Conservation (phyloP, 2,888 invertebrate species). For the Caenorhabditis sp. region DNA sequence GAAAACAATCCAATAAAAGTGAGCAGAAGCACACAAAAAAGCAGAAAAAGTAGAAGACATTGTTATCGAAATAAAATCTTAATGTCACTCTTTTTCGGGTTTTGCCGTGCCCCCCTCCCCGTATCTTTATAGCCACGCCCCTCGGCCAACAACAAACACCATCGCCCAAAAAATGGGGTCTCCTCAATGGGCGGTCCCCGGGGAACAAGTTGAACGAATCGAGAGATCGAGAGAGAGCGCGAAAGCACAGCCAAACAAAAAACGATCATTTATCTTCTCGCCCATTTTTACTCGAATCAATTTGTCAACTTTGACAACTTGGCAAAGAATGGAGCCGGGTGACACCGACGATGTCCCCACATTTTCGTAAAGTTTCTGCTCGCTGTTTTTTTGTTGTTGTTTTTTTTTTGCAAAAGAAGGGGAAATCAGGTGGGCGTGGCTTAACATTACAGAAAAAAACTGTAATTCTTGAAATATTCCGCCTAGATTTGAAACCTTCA, state of each 20-base stretch:
- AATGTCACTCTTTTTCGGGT: constrained; percentile 36
- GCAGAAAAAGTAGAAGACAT: constrained; percentile 15
- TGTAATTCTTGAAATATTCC: too few species aligned
- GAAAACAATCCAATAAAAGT: not conserved
- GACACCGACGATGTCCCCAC: too few species aligned
- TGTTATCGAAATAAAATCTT: constrained; percentile 48
- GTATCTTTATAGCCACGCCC: too few species aligned
- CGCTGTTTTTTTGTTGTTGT: not conserved
- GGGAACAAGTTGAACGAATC: too few species aligned
- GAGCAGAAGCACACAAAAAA: not conserved
- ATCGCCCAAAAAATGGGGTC: not conserved
- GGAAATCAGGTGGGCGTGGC: too few species aligned
- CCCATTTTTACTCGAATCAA: not conserved
- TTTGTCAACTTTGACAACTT: not conserved
- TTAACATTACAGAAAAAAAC: too few species aligned
- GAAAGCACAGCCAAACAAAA: not conserved
- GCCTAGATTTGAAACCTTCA: too few species aligned
- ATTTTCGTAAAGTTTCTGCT: not conserved
- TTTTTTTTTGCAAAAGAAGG: constrained; percentile 5
- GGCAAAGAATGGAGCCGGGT: too few species aligned
- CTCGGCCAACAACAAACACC: too few species aligned
- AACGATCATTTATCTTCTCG: not conserved
- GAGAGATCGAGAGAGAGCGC: not conserved
- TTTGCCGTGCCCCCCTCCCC: not conserved
- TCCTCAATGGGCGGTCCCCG: not conserved